These are phyloP conservation scores for Sebastes hopkinsi DNA, from an alignment of 2,797 vertebrate genomes.

Conservation along the genomic window DNA sequence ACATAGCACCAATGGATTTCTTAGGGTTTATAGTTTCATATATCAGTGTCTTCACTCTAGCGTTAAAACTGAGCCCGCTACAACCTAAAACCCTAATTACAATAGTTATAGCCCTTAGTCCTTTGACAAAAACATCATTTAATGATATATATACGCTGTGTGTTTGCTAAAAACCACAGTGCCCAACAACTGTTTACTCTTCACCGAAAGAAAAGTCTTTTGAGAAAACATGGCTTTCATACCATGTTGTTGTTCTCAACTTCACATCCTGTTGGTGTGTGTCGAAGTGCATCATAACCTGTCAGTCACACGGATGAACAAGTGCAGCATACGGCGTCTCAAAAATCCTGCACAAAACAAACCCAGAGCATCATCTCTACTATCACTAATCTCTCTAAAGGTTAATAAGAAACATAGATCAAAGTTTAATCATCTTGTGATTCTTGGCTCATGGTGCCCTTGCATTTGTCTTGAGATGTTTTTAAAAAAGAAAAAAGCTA, in stretches of 20 bases:
- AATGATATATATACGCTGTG: background rate
- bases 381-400: background rate
- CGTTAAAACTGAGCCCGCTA: no score
- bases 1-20: fast-evolving
- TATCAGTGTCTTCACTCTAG: no score
- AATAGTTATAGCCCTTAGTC: background rate
- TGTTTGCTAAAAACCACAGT: background rate
- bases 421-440: conserved; percentile 1
- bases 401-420: background rate
- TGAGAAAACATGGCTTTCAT: background rate
- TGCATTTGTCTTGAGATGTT: conserved; percentile 20
- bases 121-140: background rate
- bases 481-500: background rate
- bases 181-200: background rate
- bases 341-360: background rate
- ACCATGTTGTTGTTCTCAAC: background rate
- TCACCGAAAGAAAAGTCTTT: background rate
- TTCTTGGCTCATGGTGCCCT: conserved; percentile 1
- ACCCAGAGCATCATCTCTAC: background rate
- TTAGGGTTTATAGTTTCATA: no score
- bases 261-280: background rate
- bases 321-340: background rate
- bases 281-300: background rate
- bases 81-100: no score
- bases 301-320: background rate